phyloP scores from a whole-genome alignment of 2,888 invertebrate species.

The Lithophane leautieri region DNA sequence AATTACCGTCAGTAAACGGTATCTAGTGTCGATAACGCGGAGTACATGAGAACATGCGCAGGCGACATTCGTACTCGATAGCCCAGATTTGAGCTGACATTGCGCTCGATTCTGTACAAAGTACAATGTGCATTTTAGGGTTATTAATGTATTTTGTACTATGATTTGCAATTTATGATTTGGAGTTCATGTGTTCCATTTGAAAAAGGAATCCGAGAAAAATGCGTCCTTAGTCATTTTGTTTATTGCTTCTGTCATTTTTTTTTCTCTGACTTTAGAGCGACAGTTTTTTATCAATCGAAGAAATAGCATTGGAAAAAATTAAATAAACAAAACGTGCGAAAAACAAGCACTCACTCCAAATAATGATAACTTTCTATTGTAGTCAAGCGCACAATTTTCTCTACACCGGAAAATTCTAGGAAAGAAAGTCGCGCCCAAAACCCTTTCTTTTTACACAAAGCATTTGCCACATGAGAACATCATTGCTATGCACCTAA shows the following conservation, averaged over 20 bases:
- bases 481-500: constrained; percentile 58
- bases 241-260: neutral
- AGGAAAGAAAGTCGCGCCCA: constrained; percentile 35
- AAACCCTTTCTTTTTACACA: constrained; percentile 7
- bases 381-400: neutral
- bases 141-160: neutral
- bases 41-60: constrained; percentile 50
- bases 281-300: neutral
- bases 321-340: neutral
- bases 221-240: neutral
- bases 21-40: constrained; percentile 70
- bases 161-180: neutral
- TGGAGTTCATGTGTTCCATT: neutral
- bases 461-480: constrained; percentile 14
- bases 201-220: constrained; percentile 15
- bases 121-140: constrained; percentile 25
- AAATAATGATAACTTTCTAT: constrained; percentile 15
- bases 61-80: constrained; percentile 71
- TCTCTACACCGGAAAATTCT: constrained; percentile 34
- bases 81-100: constrained; percentile 82
- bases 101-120: constrained; percentile 68
- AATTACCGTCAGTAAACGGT: constrained; percentile 80
- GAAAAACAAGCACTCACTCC: neutral
- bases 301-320: neutral
- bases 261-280: neutral